Conservation (phyloP, 2,797 vertebrate genomes). For the Fratercula arctica region DNA sequence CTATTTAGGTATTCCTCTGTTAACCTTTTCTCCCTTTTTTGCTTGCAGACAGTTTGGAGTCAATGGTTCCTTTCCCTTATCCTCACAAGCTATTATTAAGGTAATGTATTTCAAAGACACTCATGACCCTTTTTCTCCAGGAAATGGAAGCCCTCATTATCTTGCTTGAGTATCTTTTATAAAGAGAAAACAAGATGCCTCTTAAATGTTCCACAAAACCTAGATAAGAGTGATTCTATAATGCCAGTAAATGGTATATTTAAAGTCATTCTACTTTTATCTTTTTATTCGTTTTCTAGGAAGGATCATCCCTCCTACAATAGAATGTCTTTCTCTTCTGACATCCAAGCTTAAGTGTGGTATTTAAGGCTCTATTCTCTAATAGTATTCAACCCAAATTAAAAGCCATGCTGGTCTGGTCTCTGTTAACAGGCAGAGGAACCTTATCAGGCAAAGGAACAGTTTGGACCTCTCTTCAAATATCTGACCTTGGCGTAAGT, state of each 20-base stretch:
- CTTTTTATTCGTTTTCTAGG: neutral
- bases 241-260: neutral
- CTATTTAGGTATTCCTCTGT: neutral
- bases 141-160: conserved; percentile 16
- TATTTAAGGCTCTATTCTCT: neutral
- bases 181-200: neutral
- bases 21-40: neutral
- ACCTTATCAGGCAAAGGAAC: neutral
- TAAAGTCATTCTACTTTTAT: neutral
- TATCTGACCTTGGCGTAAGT: neutral
- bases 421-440: neutral
- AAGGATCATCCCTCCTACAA: neutral
- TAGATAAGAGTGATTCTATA: neutral
- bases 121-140: neutral
- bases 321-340: neutral
- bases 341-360: neutral
- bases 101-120: neutral
- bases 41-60: neutral
- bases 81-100: neutral
- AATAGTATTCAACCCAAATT: neutral
- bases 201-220: neutral
- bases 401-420: neutral
- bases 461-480: neutral
- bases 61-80: neutral
- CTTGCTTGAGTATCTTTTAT: neutral